Evolutionary conservation across 1,140 invertebrate genomes (phyloP).

Genomic region (Drosophila subobscura): DNA sequence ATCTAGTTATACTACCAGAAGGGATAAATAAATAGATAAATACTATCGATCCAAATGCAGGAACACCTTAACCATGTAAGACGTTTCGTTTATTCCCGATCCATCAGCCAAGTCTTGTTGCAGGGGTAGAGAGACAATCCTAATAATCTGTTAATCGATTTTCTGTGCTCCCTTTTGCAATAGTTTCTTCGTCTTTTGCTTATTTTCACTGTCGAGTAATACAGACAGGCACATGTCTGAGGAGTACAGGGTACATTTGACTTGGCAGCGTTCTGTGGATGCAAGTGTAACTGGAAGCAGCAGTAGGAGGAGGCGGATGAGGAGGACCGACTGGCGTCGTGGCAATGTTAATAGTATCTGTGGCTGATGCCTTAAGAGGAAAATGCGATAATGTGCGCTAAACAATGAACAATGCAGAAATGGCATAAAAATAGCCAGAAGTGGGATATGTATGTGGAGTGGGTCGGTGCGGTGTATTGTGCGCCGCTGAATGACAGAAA

Average conservation of each 20-base stretch:
- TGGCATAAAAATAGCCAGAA: conserved; percentile 72
- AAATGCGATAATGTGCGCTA: conserved; percentile 76
- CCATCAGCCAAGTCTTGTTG: not conserved
- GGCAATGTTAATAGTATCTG: conserved; percentile 64
- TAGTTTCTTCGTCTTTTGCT: too few species aligned
- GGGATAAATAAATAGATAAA: too few species aligned
- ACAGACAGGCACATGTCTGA: too few species aligned
- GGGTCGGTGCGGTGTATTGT: conserved; percentile 13
- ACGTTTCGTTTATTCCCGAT: not conserved
- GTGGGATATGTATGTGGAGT: conserved; percentile 30
- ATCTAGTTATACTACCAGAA: too few species aligned
- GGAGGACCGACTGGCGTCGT: conserved; percentile 20
- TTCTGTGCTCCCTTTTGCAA: too few species aligned
- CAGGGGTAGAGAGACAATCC: too few species aligned
- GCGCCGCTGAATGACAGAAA: conserved; percentile 26
- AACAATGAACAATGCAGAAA: conserved; percentile 69
- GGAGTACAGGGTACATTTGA: too few species aligned
- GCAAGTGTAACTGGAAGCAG: not conserved
- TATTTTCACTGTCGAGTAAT: too few species aligned
- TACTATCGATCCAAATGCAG: too few species aligned
- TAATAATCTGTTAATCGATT: too few species aligned
- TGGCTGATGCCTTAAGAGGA: conserved; percentile 73
- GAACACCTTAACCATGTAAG: too few species aligned
- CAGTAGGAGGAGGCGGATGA: not conserved
- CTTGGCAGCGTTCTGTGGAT: not conserved